phyloP scores from a whole-genome alignment of 1,140 invertebrate genomes.

The Drosophila suzukii region DNA sequence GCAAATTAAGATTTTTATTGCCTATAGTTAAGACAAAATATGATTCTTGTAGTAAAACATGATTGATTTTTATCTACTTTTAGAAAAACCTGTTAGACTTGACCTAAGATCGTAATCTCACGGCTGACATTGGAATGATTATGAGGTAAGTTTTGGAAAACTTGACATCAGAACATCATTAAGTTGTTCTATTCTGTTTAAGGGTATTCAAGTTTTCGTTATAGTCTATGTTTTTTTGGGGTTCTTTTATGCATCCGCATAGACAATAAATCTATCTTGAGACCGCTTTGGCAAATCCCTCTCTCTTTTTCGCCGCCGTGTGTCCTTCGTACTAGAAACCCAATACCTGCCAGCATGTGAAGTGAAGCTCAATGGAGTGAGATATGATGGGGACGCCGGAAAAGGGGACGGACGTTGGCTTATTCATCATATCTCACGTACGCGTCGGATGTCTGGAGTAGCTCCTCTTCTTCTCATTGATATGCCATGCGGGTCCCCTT shows the following conservation, averaged over 20 bases:
- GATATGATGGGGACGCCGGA: constrained; percentile 11
- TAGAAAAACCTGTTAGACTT: constrained; percentile 11
- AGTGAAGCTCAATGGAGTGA: constrained; percentile 3
- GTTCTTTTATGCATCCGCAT: constrained; percentile 9
- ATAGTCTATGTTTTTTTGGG: background rate
- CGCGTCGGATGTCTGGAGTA: constrained; percentile 40
- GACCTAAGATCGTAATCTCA: constrained; percentile 6
- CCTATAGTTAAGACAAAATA: background rate
- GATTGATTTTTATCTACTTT: background rate
- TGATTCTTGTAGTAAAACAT: background rate
- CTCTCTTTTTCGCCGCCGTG: constrained; percentile 12
- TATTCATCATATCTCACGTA: constrained; percentile 67
- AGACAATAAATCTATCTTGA: constrained; percentile 31
- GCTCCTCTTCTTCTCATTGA: constrained; percentile 37
- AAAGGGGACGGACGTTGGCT: constrained; percentile 16
- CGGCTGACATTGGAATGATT: constrained; percentile 3
- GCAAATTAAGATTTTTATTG: background rate
- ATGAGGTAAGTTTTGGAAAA: constrained; percentile 3
- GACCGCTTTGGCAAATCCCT: constrained; percentile 15
- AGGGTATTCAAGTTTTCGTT: constrained; percentile 12
- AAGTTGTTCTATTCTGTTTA: too few relatives aligned
- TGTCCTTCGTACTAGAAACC: constrained; percentile 61
- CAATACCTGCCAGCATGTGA: constrained; percentile 56
- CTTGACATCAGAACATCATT: background rate
- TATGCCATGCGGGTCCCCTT: constrained; percentile 54